A percentile compares a stretch with the other conserved stretches of the same genome.
Conservation (phyloP, 2,797 vertebrate genomes). For the Danio albolineatus region DNA sequence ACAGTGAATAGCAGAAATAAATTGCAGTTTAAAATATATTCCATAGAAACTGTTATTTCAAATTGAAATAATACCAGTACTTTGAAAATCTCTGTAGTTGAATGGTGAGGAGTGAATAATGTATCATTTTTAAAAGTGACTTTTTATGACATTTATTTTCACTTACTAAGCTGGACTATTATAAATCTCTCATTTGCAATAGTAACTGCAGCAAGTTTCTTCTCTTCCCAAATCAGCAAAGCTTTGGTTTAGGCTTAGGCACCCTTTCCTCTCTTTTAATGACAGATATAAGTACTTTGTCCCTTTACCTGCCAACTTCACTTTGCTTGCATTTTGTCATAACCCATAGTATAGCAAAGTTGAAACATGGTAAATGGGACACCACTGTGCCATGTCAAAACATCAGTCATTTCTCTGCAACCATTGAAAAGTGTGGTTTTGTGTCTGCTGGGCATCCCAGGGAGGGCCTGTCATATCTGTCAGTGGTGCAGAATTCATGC, state of each 20-base stretch:
- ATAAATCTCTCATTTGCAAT: no score
- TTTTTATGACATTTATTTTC: no score
- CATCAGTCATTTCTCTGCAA: constrained; percentile 52
- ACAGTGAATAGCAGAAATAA: no score
- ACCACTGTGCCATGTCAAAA: constrained; percentile 54
- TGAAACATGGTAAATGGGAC: constrained; percentile 42
- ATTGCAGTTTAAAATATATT: no score
- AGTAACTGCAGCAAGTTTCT: neutral
- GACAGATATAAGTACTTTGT: neutral
- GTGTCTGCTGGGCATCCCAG: constrained; percentile 38
- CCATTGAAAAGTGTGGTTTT: constrained; percentile 35
- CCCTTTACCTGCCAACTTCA: neutral
- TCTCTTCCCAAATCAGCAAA: neutral
- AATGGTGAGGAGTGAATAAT: no score
- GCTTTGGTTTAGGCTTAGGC: neutral
- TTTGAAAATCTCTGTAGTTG: no score
- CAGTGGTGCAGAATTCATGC: constrained; percentile 41
- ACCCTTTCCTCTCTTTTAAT: neutral
- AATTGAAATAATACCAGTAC: no score
- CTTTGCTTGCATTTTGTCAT: neutral
- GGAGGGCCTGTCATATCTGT: constrained; percentile 56
- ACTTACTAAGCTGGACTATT: no score
- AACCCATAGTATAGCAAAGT: constrained; percentile 15
- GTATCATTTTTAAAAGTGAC: no score
- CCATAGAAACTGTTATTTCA: no score